Evolutionary conservation across 1,140 invertebrate species (phyloP).

Genomic region (Mamestra configurata): DNA sequence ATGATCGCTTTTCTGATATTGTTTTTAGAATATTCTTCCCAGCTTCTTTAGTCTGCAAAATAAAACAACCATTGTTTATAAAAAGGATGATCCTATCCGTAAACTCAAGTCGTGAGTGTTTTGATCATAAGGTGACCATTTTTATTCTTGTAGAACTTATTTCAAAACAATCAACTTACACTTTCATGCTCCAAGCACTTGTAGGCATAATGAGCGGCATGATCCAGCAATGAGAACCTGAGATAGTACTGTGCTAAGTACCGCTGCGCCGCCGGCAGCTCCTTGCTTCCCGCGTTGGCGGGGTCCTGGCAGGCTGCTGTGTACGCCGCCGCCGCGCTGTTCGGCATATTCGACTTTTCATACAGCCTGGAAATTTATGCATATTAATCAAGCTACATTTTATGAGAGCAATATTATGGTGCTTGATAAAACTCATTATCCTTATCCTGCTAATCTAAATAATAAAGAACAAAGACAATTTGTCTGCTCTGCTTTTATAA

Average conservation of each 20-base stretch:
- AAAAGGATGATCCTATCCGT: too few relatives aligned
- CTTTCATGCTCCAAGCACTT: conserved; percentile 96
- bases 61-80: conserved; percentile 5
- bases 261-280: conserved; percentile 94
- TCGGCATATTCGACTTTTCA: conserved; percentile 94
- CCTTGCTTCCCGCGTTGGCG: conserved; percentile 91
- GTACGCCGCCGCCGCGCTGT: conserved; percentile 97
- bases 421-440: background rate
- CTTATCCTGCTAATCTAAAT: background rate
- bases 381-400: background rate
- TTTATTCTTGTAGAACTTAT: background rate
- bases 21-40: conserved; percentile 95
- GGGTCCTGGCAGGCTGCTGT: conserved; percentile 96
- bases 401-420: background rate
- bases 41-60: conserved; percentile 95
- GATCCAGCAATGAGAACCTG: conserved; percentile 93
- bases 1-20: conserved; percentile 89
- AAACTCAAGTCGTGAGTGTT: too few relatives aligned
- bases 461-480: background rate
- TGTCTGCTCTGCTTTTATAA: too few relatives aligned
- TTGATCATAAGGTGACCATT: too few relatives aligned
- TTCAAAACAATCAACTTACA: conserved; percentile 75
- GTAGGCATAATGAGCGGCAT: conserved; percentile 96
- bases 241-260: conserved; percentile 97
- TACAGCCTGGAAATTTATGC: conserved; percentile 87